These are phyloP conservation scores for Lochmaea capreae DNA, from an alignment of 2,888 invertebrate species.

Conservation along the genomic window DNA sequence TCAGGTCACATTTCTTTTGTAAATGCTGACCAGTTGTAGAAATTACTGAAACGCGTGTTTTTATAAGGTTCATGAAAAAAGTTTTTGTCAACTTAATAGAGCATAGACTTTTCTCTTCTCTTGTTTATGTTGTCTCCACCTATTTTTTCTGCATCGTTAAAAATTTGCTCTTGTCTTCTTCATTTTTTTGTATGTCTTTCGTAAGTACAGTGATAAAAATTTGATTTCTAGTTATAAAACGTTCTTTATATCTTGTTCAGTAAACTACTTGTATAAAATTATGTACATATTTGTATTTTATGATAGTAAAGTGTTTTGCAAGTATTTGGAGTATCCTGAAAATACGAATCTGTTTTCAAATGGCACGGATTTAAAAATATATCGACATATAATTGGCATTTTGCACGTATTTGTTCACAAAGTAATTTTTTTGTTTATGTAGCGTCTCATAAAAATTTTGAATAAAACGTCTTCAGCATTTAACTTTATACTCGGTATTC, in stretches of 20 bases:
- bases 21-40: background rate
- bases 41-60: background rate
- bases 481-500: background rate
- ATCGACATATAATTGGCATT: constrained; percentile 33
- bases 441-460: constrained; percentile 11
- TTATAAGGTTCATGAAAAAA: no score
- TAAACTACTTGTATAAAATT: no score
- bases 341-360: constrained; percentile 22
- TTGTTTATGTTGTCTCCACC: no score
- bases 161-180: no score
- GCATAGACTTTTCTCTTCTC: no score
- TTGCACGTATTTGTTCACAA: constrained; percentile 29
- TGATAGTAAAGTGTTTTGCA: background rate
- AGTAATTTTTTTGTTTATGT: constrained; percentile 8
- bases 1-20: constrained; percentile 5
- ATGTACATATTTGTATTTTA: no score
- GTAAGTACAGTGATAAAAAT: no score
- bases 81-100: no score
- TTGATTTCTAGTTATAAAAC: no score
- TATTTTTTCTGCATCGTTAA: no score
- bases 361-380: constrained; percentile 31
- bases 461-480: constrained; percentile 5
- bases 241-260: no score
- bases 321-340: constrained; percentile 22
- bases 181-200: no score